Evolutionary conservation across 2,797 vertebrate species (phyloP).

Genomic region (Lacerta agilis): DNA sequence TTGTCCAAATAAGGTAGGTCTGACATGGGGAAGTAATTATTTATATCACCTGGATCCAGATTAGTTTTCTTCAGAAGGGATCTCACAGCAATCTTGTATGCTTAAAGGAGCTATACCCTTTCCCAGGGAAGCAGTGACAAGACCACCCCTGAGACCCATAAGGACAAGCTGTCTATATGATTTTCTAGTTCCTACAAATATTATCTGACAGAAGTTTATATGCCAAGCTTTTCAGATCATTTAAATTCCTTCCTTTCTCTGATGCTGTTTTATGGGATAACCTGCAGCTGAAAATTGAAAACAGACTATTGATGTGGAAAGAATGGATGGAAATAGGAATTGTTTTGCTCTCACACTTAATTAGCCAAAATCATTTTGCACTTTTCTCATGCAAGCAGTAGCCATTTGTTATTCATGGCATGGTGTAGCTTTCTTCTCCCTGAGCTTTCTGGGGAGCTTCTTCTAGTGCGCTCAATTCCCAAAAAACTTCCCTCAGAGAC

Average conservation of each 20-base stretch:
- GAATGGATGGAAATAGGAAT: neutral
- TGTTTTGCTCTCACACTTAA: slow-evolving; percentile 7
- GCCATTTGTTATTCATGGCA: neutral
- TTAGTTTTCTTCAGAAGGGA: neutral
- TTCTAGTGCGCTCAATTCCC: neutral
- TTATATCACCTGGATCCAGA: neutral
- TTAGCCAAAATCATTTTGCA: slow-evolving; percentile 2
- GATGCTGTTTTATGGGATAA: neutral
- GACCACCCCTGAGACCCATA: neutral
- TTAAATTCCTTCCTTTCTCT: slow-evolving; percentile 5
- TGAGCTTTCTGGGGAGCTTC: neutral
- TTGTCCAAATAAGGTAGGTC: neutral
- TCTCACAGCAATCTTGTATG: neutral
- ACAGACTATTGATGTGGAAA: slow-evolving; percentile 7
- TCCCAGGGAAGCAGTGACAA: neutral
- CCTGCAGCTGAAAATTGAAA: slow-evolving; percentile 3
- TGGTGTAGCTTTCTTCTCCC: neutral
- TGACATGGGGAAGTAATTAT: neutral
- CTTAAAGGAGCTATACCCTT: neutral
- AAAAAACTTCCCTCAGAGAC: neutral
- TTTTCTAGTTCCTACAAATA: neutral
- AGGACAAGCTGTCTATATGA: neutral
- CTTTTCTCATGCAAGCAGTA: neutral
- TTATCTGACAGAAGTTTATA: slow-evolving; percentile 12
- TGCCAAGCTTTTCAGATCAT: neutral